Conservation (phyloP, 2,888 invertebrate genomes). For the Rhagium mordax region DNA sequence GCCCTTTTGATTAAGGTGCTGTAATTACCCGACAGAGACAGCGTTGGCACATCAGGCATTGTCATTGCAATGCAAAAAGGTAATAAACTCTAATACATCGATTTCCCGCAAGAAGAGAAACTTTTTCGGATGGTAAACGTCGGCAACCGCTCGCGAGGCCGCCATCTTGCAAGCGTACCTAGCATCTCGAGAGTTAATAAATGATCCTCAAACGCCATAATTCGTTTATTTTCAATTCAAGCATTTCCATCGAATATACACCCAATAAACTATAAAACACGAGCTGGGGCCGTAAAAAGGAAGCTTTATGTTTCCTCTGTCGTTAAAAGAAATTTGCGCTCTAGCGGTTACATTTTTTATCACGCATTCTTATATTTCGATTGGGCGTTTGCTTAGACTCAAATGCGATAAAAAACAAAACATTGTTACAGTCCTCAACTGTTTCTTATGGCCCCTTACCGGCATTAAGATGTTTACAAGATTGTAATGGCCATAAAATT, state of each 20-base stretch:
- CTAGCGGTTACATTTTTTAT: slow-evolving; percentile 29
- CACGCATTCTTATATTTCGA: slow-evolving; percentile 21
- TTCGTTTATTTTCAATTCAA: slow-evolving; percentile 13
- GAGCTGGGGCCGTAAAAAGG: slow-evolving; percentile 19
- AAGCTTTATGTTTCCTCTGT: slow-evolving; percentile 21
- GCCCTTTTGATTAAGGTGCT: slow-evolving; percentile 25
- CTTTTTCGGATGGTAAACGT: too few species aligned
- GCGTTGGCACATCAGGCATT: not conserved
- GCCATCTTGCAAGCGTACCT: too few species aligned
- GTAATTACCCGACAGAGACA: slow-evolving; percentile 29
- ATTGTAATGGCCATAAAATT: slow-evolving; percentile 25
- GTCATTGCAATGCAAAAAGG: too few species aligned
- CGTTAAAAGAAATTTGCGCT: slow-evolving; percentile 35
- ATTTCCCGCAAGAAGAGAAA: too few species aligned
- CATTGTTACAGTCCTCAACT: slow-evolving; percentile 18
- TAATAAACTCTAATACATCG: too few species aligned
- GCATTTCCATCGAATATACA: slow-evolving; percentile 10
- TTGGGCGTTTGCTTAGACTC: slow-evolving; percentile 11
- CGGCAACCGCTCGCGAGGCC: too few species aligned
- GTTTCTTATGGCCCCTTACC: slow-evolving; percentile 8
- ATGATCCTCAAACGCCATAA: not conserved
- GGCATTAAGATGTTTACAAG: slow-evolving; percentile 32
- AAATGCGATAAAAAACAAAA: slow-evolving; percentile 13
- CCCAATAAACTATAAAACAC: slow-evolving; percentile 20
- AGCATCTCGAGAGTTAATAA: not conserved